Percentiles rank a stretch among this genome's conserved stretches.
Conservation (phyloP, 2,888 invertebrate genomes). For the Dynastes tityus region DNA sequence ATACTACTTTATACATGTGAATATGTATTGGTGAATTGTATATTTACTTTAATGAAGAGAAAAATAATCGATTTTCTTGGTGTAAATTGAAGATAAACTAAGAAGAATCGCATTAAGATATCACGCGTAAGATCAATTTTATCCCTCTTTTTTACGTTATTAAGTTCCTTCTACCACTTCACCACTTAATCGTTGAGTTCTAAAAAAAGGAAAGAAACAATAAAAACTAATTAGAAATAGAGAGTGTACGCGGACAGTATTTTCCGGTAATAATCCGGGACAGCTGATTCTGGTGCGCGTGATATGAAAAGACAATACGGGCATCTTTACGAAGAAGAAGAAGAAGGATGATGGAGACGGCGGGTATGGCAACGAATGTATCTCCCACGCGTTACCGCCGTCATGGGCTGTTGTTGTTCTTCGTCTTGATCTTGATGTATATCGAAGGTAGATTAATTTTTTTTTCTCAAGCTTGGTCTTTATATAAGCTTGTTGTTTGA, state of each 20-base stretch:
- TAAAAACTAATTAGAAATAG: background rate
- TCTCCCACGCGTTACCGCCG: background rate
- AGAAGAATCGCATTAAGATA: background rate
- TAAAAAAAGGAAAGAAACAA: background rate
- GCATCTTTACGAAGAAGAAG: conserved; percentile 5
- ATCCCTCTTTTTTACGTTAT: background rate
- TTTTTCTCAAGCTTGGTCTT: too few relatives aligned
- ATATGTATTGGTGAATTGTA: background rate
- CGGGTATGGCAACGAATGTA: background rate
- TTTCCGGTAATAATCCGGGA: conserved; percentile 14
- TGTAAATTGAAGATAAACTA: background rate
- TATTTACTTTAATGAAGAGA: too few relatives aligned
- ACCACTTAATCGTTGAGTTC: background rate
- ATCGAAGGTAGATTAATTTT: conserved; percentile 21
- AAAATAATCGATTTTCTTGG: background rate
- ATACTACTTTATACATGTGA: background rate
- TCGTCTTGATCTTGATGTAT: conserved; percentile 10
- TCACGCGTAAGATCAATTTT: background rate
- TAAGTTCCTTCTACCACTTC: background rate
- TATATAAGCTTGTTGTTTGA: too few relatives aligned
- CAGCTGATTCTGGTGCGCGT: conserved; percentile 41
- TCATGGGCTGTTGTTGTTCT: background rate
- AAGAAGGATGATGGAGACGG: conserved; percentile 11
- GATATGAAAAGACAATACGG: conserved; percentile 41
- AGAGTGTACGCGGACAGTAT: background rate